Evolutionary conservation across 2,888 invertebrate species (phyloP).

Genomic region (Caenorhabditis sulstoni): DNA sequence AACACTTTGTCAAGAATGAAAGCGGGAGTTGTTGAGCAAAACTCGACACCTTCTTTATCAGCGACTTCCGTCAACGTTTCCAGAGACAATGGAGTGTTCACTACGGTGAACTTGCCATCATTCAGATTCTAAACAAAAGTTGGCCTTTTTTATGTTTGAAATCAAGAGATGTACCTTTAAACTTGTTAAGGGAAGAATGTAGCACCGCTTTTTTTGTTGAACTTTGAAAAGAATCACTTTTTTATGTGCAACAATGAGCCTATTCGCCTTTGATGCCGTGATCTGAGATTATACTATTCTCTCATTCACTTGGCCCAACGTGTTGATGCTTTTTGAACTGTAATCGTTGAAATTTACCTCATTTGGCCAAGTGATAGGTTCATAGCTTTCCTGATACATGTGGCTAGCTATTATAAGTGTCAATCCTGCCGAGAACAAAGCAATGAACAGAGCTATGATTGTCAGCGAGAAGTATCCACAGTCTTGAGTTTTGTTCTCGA

Average conservation of each 20-base stretch:
- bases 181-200: constrained; percentile 45
- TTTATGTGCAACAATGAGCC: constrained; percentile 41
- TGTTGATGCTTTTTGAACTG: too few relatives aligned
- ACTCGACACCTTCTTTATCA: constrained; percentile 40
- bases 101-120: constrained; percentile 21
- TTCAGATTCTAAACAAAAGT: constrained; percentile 24
- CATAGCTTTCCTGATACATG: constrained; percentile 63
- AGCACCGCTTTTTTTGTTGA: constrained; percentile 53
- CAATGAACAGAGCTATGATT: constrained; percentile 52
- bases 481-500: constrained; percentile 34
- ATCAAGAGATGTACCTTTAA: constrained; percentile 2
- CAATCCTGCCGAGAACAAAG: constrained; percentile 53
- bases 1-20: constrained; percentile 44
- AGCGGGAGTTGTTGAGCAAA: constrained; percentile 34
- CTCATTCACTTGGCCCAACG: too few relatives aligned
- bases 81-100: constrained; percentile 8
- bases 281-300: constrained; percentile 47
- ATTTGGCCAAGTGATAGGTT: constrained; percentile 35
- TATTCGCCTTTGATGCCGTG: constrained; percentile 25
- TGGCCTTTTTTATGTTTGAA: neutral
- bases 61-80: constrained; percentile 31
- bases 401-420: constrained; percentile 60
- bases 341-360: constrained; percentile 29
- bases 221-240: constrained; percentile 61
- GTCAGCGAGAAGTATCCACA: constrained; percentile 58